phyloP scores from a whole-genome alignment of 1,140 invertebrate species.

The Carcinoscorpius rotundicauda region DNA sequence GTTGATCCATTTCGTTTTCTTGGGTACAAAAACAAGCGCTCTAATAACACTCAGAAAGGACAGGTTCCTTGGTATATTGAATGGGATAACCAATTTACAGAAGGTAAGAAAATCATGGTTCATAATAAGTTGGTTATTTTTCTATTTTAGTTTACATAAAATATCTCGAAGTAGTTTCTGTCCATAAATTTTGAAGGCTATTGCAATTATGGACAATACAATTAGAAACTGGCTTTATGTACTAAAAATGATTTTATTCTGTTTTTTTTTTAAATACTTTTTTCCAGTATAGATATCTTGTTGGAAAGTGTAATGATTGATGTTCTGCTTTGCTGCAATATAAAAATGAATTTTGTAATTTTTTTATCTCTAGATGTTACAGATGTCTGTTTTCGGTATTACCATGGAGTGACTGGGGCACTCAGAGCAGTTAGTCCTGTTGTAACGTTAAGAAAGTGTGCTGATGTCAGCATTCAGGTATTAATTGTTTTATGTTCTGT shows the following conservation, averaged over 20 bases:
- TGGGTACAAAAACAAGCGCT: constrained; percentile 35
- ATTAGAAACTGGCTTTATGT: too few relatives aligned
- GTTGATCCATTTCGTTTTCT: constrained; percentile 31
- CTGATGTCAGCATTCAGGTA: constrained; percentile 8
- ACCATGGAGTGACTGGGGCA: constrained; percentile 31
- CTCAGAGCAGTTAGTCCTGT: constrained; percentile 33
- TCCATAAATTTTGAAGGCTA: too few relatives aligned
- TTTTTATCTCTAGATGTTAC: constrained; percentile 27
- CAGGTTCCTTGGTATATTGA: constrained; percentile 34
- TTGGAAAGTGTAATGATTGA: too few relatives aligned
- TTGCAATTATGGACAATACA: too few relatives aligned
- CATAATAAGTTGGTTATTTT: constrained; percentile 1
- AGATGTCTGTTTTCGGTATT: constrained; percentile 36
- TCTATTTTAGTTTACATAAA: neutral
- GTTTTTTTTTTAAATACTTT: too few relatives aligned
- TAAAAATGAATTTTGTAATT: too few relatives aligned
- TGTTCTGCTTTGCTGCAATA: too few relatives aligned
- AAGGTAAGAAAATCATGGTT: constrained; percentile 22
- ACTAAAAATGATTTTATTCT: too few relatives aligned
- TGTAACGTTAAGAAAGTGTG: constrained; percentile 26
- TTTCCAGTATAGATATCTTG: too few relatives aligned
- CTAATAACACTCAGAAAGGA: constrained; percentile 31
- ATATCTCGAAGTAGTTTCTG: too few relatives aligned
- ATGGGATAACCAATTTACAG: constrained; percentile 27
- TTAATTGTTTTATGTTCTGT: too few relatives aligned